These are phyloP conservation scores for Troides helena DNA, from an alignment of 2,888 invertebrate species.

Conservation along the genomic window DNA sequence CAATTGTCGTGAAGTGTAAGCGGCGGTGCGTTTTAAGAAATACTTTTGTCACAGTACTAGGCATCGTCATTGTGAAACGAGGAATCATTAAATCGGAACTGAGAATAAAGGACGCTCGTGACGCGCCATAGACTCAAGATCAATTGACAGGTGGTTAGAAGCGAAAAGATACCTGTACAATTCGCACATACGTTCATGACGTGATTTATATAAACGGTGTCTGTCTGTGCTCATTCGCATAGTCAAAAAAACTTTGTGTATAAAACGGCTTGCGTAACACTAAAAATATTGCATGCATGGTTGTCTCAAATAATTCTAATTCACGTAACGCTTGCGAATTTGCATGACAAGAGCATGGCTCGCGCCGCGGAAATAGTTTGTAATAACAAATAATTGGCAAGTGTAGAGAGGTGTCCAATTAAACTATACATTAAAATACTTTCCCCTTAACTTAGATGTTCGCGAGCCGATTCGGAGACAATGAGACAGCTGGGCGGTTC, in stretches of 20 bases:
- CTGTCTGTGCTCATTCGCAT: conserved; percentile 1
- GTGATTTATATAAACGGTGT: conserved; percentile 36
- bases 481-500: conserved; percentile 40
- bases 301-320: conserved; percentile 44
- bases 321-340: conserved; percentile 40
- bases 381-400: conserved; percentile 50
- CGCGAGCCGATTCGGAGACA: conserved; percentile 49
- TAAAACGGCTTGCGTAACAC: conserved; percentile 32
- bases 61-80: conserved; percentile 47
- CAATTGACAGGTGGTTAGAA: conserved; percentile 53
- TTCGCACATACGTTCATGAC: conserved; percentile 35
- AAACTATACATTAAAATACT: conserved; percentile 54
- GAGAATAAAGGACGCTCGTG: conserved; percentile 37
- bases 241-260: background rate
- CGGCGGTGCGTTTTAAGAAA: conserved; percentile 13
- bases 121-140: conserved; percentile 46
- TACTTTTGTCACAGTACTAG: conserved; percentile 31
- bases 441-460: conserved; percentile 55
- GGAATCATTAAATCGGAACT: conserved; percentile 39
- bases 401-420: conserved; percentile 45
- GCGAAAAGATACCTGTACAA: conserved; percentile 44
- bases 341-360: conserved; percentile 42
- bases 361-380: conserved; percentile 32
- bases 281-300: conserved; percentile 8
- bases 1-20: conserved; percentile 49